phyloP scores from a whole-genome alignment of 2,113 vertebrate species.

The Symphodus melops region DNA sequence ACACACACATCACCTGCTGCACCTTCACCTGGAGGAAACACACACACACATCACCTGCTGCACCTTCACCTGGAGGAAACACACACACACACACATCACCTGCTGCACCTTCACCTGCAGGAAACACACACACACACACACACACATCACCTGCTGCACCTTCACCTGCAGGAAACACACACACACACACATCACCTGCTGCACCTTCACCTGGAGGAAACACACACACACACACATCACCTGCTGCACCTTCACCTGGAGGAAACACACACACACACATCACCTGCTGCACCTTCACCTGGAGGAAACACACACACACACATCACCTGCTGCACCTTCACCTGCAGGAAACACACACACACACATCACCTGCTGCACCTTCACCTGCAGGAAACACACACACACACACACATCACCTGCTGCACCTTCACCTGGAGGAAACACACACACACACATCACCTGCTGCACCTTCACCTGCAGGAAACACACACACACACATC shows the following conservation, averaged over 20 bases:
- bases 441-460: neutral
- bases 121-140: neutral
- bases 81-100: conserved; percentile 51
- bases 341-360: neutral
- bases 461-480: neutral
- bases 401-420: conserved; percentile 56
- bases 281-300: neutral
- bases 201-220: neutral
- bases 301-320: neutral
- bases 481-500: conserved; percentile 47
- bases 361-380: neutral
- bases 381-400: neutral
- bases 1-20: too few species aligned
- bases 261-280: neutral
- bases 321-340: too few species aligned
- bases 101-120: too few species aligned
- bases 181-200: neutral
- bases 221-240: conserved; percentile 48
- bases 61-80: neutral
- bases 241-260: too few species aligned
- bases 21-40: too few species aligned
- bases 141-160: too few species aligned
- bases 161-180: too few species aligned
- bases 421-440: too few species aligned
- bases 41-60: neutral